These are phyloP conservation scores for Dastarcus helophoroides DNA, from an alignment of 2,888 invertebrate genomes.

Conservation along the genomic window DNA sequence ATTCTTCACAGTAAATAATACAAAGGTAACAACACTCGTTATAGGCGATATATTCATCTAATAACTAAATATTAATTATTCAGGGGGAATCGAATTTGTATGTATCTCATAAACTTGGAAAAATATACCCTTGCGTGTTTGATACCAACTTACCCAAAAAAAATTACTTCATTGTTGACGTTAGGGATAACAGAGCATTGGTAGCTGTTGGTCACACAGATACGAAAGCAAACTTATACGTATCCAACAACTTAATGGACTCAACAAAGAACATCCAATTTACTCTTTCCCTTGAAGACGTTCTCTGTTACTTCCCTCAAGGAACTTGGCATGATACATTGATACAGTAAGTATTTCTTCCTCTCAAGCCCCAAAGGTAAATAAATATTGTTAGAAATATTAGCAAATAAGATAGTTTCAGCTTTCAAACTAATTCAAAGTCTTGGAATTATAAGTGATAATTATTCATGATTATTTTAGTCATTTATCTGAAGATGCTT, in stretches of 20 bases:
- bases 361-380: too few species aligned
- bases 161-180: slow-evolving; percentile 76
- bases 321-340: slow-evolving; percentile 71
- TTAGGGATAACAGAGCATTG: slow-evolving; percentile 67
- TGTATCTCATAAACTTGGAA: slow-evolving; percentile 63
- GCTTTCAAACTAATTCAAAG: too few species aligned
- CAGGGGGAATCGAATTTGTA: slow-evolving; percentile 44
- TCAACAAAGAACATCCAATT: slow-evolving; percentile 50
- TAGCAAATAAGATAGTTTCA: too few species aligned
- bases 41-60: not conserved
- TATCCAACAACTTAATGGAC: slow-evolving; percentile 52
- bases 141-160: slow-evolving; percentile 52
- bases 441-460: too few species aligned
- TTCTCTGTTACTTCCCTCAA: slow-evolving; percentile 76
- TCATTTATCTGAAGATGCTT: slow-evolving; percentile 66
- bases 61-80: not conserved
- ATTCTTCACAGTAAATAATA: slow-evolving; percentile 62
- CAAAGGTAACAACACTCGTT: slow-evolving; percentile 41
- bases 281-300: slow-evolving; percentile 64
- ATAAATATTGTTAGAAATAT: too few species aligned
- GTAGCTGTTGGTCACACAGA: slow-evolving; percentile 72
- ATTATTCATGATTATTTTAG: slow-evolving; percentile 42
- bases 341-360: slow-evolving; percentile 66
- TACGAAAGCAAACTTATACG: slow-evolving; percentile 64
- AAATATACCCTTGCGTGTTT: slow-evolving; percentile 63